Percentiles rank a stretch among this genome's conserved stretches.
Conservation (phyloP, 2,113 vertebrate genomes). For the Euleptes europaea region DNA sequence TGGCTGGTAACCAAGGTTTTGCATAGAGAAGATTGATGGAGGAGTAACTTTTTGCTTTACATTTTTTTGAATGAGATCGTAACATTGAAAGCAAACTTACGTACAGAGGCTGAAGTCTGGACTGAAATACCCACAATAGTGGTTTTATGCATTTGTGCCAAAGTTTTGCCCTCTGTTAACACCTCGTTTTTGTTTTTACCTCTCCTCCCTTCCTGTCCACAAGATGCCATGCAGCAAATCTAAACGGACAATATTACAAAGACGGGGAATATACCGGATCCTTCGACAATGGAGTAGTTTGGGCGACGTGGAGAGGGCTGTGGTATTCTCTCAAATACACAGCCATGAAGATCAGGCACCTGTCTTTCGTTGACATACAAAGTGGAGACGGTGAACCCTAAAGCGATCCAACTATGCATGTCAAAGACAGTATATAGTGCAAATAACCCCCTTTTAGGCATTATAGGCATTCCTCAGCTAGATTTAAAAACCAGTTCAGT, state of each 20-base stretch:
- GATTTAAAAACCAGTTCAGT: rapidly evolving
- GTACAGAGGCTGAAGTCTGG: background rate
- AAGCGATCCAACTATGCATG: slow-evolving; percentile 10
- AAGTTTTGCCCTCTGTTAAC: background rate
- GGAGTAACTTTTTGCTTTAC: background rate
- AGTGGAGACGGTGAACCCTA: slow-evolving; percentile 79
- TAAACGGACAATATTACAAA: slow-evolving; percentile 86
- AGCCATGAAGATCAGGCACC: slow-evolving; percentile 85
- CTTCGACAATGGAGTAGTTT: slow-evolving; percentile 83
- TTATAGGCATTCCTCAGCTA: slow-evolving; percentile 6
- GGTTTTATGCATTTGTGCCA: background rate
- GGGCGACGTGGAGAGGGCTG: slow-evolving; percentile 85
- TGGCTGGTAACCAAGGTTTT: background rate
- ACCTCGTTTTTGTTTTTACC: background rate
- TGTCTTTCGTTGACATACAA: slow-evolving; percentile 75
- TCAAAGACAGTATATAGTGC: background rate
- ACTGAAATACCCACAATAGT: background rate
- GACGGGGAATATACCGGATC: slow-evolving; percentile 78
- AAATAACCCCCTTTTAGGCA: background rate
- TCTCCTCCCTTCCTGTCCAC: rapidly evolving
- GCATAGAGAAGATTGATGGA: background rate
- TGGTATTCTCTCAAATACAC: slow-evolving; percentile 90
- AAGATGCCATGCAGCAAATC: slow-evolving; percentile 88
- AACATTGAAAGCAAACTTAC: background rate
- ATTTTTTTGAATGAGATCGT: background rate